These are phyloP conservation scores for Paratilapia polleni DNA, from an alignment of 2,113 vertebrate genomes.

Conservation along the genomic window DNA sequence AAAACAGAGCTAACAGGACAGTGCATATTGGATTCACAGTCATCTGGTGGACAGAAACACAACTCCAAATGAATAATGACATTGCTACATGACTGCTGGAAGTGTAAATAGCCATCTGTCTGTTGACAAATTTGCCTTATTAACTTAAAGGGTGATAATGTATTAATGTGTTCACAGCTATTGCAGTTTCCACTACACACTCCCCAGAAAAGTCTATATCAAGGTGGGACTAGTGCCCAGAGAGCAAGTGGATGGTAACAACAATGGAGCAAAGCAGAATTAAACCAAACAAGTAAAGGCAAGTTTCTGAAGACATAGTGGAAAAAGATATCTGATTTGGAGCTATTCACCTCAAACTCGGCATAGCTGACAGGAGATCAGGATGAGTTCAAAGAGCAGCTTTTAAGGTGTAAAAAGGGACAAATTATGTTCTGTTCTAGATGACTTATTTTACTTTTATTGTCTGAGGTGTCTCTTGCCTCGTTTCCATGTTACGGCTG, in stretches of 20 bases:
- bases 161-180: background rate
- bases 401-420: constrained; percentile 11
- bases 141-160: background rate
- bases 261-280: constrained; percentile 25
- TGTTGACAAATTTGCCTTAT: constrained; percentile 1
- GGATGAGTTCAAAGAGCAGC: background rate
- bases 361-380: background rate
- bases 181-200: background rate
- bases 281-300: constrained; percentile 20
- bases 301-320: constrained; percentile 13
- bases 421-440: background rate
- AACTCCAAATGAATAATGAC: background rate
- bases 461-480: constrained; percentile 1
- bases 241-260: constrained; percentile 26
- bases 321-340: background rate
- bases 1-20: background rate
- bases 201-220: background rate
- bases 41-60: background rate
- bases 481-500: constrained; percentile 26
- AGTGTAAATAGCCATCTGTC: background rate
- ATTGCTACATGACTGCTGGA: background rate
- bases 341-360: background rate
- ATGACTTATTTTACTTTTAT: background rate
- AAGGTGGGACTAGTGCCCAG: background rate
- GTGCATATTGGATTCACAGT: background rate